Base-by-base conservation (phyloP, 2,888 invertebrate genomes). In the Lasioglossum pauxillum region DNA sequence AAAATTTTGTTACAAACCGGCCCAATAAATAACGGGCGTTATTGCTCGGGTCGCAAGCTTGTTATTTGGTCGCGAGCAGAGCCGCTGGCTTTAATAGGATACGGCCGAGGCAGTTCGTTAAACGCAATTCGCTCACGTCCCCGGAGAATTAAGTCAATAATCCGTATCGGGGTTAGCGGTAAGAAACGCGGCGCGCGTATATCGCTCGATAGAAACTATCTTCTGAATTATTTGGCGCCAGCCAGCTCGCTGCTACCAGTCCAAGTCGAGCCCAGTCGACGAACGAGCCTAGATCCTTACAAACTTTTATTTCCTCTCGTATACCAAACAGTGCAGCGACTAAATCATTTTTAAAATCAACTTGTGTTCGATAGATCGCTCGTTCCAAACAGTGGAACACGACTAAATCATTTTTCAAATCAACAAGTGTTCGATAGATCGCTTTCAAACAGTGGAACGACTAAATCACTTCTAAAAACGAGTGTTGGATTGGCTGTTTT, bases 61-160 rank as follows among this genome's bases (percentile, higher is more conserved):
- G 53, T 53, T 53, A 53, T 53, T 23, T n/a, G 23, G 23, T 23
- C 23, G 10, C 53, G 53, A 23, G 53, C 53, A 3, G 64, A 82
- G 64, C 41, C 23, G 78, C 49, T 31, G n/a, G 0, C 19, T 53
- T 27, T 44, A 57, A 79, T 69, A 14, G 44, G 27, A 69, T 74
- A 46, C 44, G 35, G 64, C 73, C 53, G 53, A 49, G 60, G 72
- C 60, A 31, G 64, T 73, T 84, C 46, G 74, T 85, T 78, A 64
- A 60, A 82, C 35, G 60, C 72, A 87, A 86, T 75, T 78, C 71
- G 60, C 57, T 86, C 67, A 53, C 31, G 85, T 83, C 67, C 44
- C 19, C 73, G 53, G 46, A 78, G 89, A 89, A 86, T 86, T 79
- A 82, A 84, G 57, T 27, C 84, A 89, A 89, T 86, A 86, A 78